phyloP scores from a whole-genome alignment of 2,113 vertebrate species.

The Pachycephala philippinensis region DNA sequence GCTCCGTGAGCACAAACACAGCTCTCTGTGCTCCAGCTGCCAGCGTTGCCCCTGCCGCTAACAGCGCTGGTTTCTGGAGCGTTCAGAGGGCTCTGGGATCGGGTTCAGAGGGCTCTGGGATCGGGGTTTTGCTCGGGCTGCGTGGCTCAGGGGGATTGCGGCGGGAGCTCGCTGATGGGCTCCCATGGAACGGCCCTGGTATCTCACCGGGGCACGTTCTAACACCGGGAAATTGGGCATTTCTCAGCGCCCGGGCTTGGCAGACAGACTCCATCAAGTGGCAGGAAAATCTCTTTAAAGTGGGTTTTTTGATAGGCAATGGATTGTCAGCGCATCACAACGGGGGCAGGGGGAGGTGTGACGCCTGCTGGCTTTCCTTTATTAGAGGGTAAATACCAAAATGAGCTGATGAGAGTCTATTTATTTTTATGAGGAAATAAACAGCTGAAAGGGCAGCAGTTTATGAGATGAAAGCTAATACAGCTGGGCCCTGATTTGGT shows the following conservation, averaged over 20 bases:
- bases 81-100: neutral
- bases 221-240: accelerated
- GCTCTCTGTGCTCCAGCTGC: neutral
- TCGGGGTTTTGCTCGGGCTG: neutral
- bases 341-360: neutral
- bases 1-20: neutral
- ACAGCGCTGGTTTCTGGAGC: neutral
- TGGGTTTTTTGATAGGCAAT: too few relatives aligned
- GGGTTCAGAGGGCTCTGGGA: neutral
- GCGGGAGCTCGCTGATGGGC: neutral
- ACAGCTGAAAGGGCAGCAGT: neutral
- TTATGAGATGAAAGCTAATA: neutral
- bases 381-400: neutral
- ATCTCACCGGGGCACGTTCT: neutral
- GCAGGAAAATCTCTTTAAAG: neutral
- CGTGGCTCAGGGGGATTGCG: neutral
- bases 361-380: neutral
- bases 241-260: neutral
- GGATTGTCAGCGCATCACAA: neutral
- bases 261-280: neutral
- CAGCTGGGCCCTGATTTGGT: neutral
- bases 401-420: neutral
- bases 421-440: neutral
- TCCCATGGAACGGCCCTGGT: neutral
- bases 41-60: neutral